Percentiles rank a stretch among this genome's conserved stretches.
phyloP scores from a whole-genome alignment of 2,888 invertebrate species.

The Andrena dorsata region DNA sequence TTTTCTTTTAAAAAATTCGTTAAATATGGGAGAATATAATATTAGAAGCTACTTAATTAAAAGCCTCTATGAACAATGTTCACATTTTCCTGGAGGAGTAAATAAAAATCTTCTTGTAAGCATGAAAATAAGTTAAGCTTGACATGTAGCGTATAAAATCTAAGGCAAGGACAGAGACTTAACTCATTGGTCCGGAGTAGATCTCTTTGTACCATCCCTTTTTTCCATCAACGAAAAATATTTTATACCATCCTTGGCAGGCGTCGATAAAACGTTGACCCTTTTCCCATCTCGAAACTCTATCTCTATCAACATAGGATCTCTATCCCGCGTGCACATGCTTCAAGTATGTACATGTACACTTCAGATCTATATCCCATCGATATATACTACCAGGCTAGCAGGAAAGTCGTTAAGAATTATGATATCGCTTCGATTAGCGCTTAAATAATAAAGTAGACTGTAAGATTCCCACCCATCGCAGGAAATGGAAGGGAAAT shows the following conservation, averaged over 20 bases:
- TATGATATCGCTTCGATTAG: constrained; percentile 3
- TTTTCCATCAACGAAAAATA: constrained; percentile 29
- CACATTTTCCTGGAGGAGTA: too few species aligned
- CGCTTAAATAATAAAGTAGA: background rate
- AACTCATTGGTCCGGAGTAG: background rate
- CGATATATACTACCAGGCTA: background rate
- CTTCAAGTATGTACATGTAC: constrained; percentile 25
- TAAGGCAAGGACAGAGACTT: background rate
- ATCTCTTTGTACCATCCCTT: background rate
- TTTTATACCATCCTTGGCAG: constrained; percentile 22
- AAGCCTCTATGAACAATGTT: too few species aligned
- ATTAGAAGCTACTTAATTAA: background rate
- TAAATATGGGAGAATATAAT: background rate
- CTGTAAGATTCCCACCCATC: background rate
- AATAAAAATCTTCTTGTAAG: too few species aligned
- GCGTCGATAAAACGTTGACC: constrained; percentile 53
- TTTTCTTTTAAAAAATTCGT: too few species aligned
- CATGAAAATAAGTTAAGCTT: too few species aligned
- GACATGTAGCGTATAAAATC: background rate
- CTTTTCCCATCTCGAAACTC: constrained; percentile 39
- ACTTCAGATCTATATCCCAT: constrained; percentile 30
- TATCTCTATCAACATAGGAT: constrained; percentile 48
- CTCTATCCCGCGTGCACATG: constrained; percentile 17
- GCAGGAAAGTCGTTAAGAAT: background rate
- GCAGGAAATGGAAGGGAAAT: background rate